Evolutionary conservation across 2,888 invertebrate genomes (phyloP), one percentile per base, ranked within the genome.

Genomic region (Patella ulyssiponensis): DNA sequence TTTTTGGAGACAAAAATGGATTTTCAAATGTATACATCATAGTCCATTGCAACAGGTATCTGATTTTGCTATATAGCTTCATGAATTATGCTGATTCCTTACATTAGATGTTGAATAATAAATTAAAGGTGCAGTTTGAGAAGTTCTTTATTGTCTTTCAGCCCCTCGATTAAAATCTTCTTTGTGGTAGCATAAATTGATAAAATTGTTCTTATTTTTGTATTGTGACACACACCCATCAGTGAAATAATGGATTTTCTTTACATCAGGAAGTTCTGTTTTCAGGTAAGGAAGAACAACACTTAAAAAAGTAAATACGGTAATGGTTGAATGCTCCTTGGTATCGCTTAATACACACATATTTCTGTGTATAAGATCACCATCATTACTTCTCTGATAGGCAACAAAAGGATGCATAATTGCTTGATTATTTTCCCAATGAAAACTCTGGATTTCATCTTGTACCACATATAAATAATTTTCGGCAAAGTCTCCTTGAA

Each of bases 151-250:
- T 58, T n/a, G 58, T 20, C 17, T 58, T 54, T 54, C 54, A 15
- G 54, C 58, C 17, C 1, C 17, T 11, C 4, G 5, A 5, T 58
- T 15, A 58, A 58, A 58, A 58, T 58, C 54, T 15, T 54, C 54
- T 54, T 54, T 27, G 12, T 71, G 58, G 27, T 69, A n/a, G 15
- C n/a, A 69, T 20, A 70, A 20, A 53, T 72, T 72, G 33, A 53
- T 77, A n/a, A 27, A 53, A 53, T 77, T 77, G 17, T 76, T 52
- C n/a, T 56, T 69, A 52, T 76, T 76, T 27, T 73, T 77, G n/a
- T 73, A 77, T 33, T 72, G 77, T 15, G 2, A 52, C 4, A 69
- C 72, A 53, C 71, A 54, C 2, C 72, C 56, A 23, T 77, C 77
- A n/a, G 69, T 71, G 56, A 77, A 77, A 58, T 77, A 77, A 51